phyloP scores from a whole-genome alignment of 2,888 invertebrate species.

The Anodontia alba region DNA sequence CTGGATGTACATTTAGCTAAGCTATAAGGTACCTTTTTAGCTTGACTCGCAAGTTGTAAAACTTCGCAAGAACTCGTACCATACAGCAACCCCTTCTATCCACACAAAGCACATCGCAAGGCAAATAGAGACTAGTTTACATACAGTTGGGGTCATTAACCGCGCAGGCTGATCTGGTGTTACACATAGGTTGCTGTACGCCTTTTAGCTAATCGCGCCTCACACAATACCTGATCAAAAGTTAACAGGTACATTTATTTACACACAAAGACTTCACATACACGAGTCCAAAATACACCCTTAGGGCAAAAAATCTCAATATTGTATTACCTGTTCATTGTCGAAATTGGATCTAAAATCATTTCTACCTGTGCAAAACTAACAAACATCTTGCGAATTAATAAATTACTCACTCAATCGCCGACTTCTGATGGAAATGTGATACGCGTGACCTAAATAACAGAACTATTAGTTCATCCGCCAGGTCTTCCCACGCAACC shows the following conservation, averaged over 20 bases:
- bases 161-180: too few relatives aligned
- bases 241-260: conserved; percentile 7
- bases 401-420: conserved; percentile 48
- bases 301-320: conserved; percentile 3
- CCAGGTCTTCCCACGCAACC: conserved; percentile 54
- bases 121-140: too few relatives aligned
- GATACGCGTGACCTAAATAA: conserved; percentile 51
- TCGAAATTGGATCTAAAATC: conserved; percentile 14
- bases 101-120: too few relatives aligned
- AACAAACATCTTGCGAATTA: conserved; percentile 28
- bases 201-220: too few relatives aligned
- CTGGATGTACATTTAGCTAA: too few relatives aligned
- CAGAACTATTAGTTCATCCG: conserved; percentile 30
- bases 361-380: conserved; percentile 19
- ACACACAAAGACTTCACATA: conserved; percentile 8
- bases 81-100: too few relatives aligned
- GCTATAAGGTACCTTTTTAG: too few relatives aligned
- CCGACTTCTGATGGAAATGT: conserved; percentile 34
- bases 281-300: background rate
- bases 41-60: too few relatives aligned
- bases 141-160: too few relatives aligned
- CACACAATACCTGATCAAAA: background rate
- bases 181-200: too few relatives aligned
- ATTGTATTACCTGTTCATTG: conserved; percentile 16
- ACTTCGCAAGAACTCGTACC: too few relatives aligned